Base-by-base conservation (phyloP, 2,113 vertebrate genomes). In the Onychorhynchus coronatus region DNA sequence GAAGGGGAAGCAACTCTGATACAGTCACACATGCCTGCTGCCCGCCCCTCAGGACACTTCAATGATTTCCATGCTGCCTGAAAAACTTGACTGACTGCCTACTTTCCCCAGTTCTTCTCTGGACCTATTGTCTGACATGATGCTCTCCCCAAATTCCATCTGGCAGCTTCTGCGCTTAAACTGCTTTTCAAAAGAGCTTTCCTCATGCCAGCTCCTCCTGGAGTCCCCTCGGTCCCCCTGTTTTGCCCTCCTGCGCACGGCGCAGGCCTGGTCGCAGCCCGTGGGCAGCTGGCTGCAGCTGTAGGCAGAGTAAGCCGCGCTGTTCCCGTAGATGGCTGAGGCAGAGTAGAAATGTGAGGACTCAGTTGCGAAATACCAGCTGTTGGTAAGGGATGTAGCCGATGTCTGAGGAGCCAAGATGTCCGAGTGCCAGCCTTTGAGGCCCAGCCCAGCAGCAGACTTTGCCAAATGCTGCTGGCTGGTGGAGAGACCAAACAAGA, bases 101-200 rank as follows among this genome's bases (percentile, higher is more conserved):
- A 98, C 98, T 62, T 98, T 98, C 8, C 98, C 98, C 82, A 99
- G 97, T 33, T 99, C 99, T 67, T 99, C 99, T 24, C 99, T 96
- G 18, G 99, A 98, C 28, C 98, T 94, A 93, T 95, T 98, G 97
- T 99, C 99, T 0, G 97, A 93, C 98, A 98, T 91, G 73, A 98
- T 97, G 88, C 98, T 98, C 56, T 99, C 99, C 42, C 99, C 99
- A 16, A 99, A 99, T 91, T 99, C 99, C 99, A 99, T 99, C 97
- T 99, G 99, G 93, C 99, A 99, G 98, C 99, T 99, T 20, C 99
- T 97, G 14, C 99, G 97, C 85, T 99, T 99, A 63, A 99, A 98
- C 97, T 99, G 99, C 98, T 99, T 99, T 91, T 99, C 99, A 5
- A 99, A 99, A 89, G 98, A 98, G 97, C 99, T 99, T 92, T 99